Conservation (phyloP, 2,888 invertebrate species). For the Caenorhabditis becei region DNA sequence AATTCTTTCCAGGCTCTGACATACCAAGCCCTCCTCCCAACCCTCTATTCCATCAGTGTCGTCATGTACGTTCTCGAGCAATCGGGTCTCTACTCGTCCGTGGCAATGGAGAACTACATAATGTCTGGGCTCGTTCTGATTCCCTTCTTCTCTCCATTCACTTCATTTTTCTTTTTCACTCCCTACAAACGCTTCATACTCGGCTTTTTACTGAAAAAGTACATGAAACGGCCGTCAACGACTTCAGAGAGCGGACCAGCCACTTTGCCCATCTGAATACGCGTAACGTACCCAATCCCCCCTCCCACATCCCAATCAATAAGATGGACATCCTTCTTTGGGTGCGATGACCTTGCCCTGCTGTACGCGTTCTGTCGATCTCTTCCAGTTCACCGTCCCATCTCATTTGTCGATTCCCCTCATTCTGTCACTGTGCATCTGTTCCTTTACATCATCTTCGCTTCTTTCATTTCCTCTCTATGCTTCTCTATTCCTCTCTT, state of each 20-base stretch:
- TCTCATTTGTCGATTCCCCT: too few relatives aligned
- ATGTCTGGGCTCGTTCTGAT: constrained; percentile 45
- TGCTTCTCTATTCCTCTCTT: constrained; percentile 5
- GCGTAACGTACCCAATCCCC: too few relatives aligned
- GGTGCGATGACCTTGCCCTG: too few relatives aligned
- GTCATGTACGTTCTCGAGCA: constrained; percentile 43
- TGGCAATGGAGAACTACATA: constrained; percentile 33
- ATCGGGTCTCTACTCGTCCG: constrained; percentile 29
- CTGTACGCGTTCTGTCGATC: too few relatives aligned
- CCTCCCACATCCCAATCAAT: too few relatives aligned
- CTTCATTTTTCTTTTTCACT: constrained; percentile 50
- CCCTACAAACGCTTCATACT: constrained; percentile 45
- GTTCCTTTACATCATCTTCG: background rate
- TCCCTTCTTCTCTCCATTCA: constrained; percentile 48
- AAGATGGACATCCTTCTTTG: too few relatives aligned
- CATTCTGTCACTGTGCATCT: background rate
- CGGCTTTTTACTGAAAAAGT: constrained; percentile 12
- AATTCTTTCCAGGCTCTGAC: constrained; percentile 33
- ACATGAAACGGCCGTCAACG: constrained; percentile 8
- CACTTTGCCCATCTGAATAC: constrained; percentile 14
- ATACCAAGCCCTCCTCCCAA: constrained; percentile 49
- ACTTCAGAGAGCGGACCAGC: constrained; percentile 27
- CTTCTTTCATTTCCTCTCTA: background rate
- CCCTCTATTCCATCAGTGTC: constrained; percentile 35
- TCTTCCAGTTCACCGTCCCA: too few relatives aligned